Conservation (phyloP, 2,888 invertebrate species). For the Didymodactylos carnosus region DNA sequence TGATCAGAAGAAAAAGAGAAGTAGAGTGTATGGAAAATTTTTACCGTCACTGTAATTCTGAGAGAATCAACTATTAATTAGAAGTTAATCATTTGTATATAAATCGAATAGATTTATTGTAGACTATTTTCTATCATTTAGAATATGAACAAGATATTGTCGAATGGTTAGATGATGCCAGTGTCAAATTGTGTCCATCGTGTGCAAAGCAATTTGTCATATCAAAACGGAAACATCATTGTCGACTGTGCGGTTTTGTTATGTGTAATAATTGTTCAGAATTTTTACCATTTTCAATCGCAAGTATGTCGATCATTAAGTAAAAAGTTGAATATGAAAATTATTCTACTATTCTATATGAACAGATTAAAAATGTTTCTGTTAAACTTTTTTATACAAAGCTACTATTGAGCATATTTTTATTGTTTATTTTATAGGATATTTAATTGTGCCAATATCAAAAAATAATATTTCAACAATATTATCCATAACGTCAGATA, state of each 20-base stretch:
- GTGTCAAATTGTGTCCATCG: conserved; percentile 67
- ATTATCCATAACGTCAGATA: background rate
- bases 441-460: background rate
- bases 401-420: no score
- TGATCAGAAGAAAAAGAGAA: no score
- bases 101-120: no score
- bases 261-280: conserved; percentile 76
- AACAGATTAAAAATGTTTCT: background rate
- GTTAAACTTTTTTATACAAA: background rate
- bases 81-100: no score
- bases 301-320: conserved; percentile 34
- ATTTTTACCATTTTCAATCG: conserved; percentile 57
- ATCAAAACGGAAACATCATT: conserved; percentile 79
- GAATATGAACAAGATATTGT: conserved; percentile 46
- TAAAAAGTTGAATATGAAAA: background rate
- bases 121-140: background rate
- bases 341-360: background rate
- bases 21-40: no score
- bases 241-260: conserved; percentile 69
- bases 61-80: background rate
- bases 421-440: background rate
- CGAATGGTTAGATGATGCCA: conserved; percentile 75
- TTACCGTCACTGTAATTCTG: background rate
- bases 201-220: conserved; percentile 67
- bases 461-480: background rate